Evolutionary conservation across 2,888 invertebrate species (phyloP), one percentile per base, ranked within the genome.

Genomic region (Ophioninae sp.): DNA sequence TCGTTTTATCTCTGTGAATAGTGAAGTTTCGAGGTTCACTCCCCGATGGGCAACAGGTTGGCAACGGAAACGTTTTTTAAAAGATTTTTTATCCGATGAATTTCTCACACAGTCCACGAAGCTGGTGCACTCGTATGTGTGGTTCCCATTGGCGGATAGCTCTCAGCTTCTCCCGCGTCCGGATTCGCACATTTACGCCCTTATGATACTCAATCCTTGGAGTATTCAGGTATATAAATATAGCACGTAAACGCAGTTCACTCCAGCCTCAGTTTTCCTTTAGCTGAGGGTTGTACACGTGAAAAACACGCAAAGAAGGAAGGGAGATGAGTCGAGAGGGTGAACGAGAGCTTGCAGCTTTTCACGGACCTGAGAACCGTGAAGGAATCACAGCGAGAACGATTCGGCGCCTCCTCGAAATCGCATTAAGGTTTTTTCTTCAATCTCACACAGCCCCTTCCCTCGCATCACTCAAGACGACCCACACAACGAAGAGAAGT

Each of bases 351-450:
- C 78, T 78, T 39, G 68, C 81, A 78, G 81, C 77, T 83, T 78
- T 59, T 79, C 59, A 69, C 81, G 74, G 65, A 80, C 59, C 59
- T 70, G 56, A 50, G 79, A 82, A 82, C 78, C 79, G 73, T 78
- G 57, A 75, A 74, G 68, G 73, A 79, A 84, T 75, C 73, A 70
- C 44, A 75, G 73, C 59, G 81, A 50, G 59, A 73, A 82, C 77
- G 81, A 82, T 85, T 84, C 85, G 76, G 77, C 78, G 83, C 81
- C 79, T 81, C 64, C 81, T 84, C 77, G 78, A 86, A 81, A 84
- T 84, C 84, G 81, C 79, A 76, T 85, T 82, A 81, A 83, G 74
- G 70, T 78, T 84, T 81, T 75, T 84, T 73, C 76, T 75, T 83
- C 83, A 83, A 83, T 83, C 81, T 78, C 39, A 6, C 41, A 57